Evolutionary conservation across 2,888 invertebrate species (phyloP).

Genomic region (Aspidapion aeneum): DNA sequence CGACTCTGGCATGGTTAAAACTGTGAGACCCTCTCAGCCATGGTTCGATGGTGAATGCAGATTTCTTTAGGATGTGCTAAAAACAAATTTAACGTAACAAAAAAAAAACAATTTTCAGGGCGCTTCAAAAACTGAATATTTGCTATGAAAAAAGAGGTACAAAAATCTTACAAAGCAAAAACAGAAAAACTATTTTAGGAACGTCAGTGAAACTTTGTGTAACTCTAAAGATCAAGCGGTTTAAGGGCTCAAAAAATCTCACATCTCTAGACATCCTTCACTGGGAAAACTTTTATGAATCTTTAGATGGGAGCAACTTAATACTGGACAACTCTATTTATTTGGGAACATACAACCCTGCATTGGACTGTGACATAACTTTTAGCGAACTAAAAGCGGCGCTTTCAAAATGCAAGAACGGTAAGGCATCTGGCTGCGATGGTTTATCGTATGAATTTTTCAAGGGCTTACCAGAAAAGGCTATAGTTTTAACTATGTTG

Average conservation of each 20-base stretch:
- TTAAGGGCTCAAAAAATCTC: not conserved
- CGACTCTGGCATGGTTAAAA: not conserved
- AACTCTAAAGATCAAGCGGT: not conserved
- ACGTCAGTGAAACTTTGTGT: not conserved
- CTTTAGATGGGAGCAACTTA: not conserved
- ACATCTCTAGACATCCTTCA: not conserved
- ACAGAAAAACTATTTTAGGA: not conserved
- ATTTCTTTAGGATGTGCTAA: not conserved
- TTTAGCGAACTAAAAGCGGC: not conserved
- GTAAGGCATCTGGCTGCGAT: not conserved
- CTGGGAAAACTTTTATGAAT: not conserved
- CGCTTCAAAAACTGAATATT: not conserved
- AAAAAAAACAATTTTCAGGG: not conserved
- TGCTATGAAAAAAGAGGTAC: not conserved
- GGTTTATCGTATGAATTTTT: not conserved
- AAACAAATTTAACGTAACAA: not conserved
- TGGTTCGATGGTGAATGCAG: not conserved
- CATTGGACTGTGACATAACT: not conserved
- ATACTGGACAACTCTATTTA: not conserved
- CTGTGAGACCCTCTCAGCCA: not conserved
- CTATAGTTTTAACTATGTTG: not conserved
- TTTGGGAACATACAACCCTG: not conserved
- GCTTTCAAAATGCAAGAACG: not conserved
- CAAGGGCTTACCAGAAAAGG: not conserved
- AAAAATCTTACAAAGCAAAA: not conserved